Evolutionary conservation across 1,140 invertebrate genomes (phyloP), one percentile per base, ranked within the genome.

Genomic region (Trachymyrmex septentrionalis): DNA sequence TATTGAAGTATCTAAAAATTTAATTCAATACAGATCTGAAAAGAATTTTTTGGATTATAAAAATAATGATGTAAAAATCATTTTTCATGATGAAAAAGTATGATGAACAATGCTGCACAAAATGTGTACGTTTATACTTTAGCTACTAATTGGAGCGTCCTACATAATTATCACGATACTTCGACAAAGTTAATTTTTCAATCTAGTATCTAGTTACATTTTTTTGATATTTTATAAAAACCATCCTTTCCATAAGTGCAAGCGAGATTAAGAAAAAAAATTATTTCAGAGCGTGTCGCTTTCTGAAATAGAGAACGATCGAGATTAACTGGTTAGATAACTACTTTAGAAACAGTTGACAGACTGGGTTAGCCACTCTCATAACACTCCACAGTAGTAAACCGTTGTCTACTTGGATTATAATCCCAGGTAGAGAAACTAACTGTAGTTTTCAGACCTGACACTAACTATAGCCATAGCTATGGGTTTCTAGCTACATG

Each of bases 371-470:
- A 61, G 53, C 72, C 27, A 57, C n/a, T 38, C 14, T 57, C 55
- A 19, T 76, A 76, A 21, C 21, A 75, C 53, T 50, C 48, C 1
- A 27, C n/a, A 44, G 7, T 44, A 61, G 34, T 61, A 61, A 76
- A 57, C 30, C 21, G 73, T 76, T 61, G 73, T 76, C 55, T 61
- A 76, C 55, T 61, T 44, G 55, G 53, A 44, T 75, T 75, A 44
- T 76, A 76, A 76, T 76, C 55, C 55, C 14, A 76, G 55, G 53
- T 61, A 76, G 73, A 76, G 73, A 61, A 76, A 24, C 73, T 76
- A 76, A 76, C 73, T 76, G 55, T 76, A 76, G 73, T 76, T 76
- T 61, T 76, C 73, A 61, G 7, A 59, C 55, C 34, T 16, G 55
- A 9, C 55, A 38, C 55, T 4, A 19, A 27, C 34, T 76, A 44